phyloP scores from a whole-genome alignment of 2,113 vertebrate species.

The Psittacara wagleri region DNA sequence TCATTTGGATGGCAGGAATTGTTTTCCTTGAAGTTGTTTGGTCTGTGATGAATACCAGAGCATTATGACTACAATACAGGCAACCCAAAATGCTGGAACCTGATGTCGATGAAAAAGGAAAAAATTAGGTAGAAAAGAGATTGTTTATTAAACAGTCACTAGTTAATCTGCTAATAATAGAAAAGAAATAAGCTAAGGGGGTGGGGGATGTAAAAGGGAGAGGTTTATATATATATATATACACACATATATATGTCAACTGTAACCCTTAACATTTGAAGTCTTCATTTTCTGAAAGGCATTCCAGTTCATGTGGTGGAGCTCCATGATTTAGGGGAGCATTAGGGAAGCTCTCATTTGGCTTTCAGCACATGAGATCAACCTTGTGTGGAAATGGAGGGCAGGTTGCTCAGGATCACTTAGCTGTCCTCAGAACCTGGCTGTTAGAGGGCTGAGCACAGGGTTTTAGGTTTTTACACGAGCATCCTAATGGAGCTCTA shows the following conservation, averaged over 20 bases:
- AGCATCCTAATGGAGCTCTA: neutral
- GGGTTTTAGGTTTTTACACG: neutral
- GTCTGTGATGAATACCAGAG: neutral
- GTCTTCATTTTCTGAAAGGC: neutral
- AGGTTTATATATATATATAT: neutral
- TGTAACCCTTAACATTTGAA: neutral
- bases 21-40: constrained; percentile 27
- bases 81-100: neutral
- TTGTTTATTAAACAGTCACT: neutral
- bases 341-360: neutral
- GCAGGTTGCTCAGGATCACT: neutral
- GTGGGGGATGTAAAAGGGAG: neutral
- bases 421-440: neutral
- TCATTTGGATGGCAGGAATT: constrained; percentile 32
- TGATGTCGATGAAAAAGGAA: neutral
- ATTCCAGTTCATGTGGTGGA: neutral
- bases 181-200: neutral
- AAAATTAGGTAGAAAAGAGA: neutral
- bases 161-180: neutral
- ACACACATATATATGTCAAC: neutral
- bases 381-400: neutral
- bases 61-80: neutral
- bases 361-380: neutral
- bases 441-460: neutral
- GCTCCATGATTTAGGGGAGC: neutral